Evolutionary conservation across 2,113 vertebrate genomes (phyloP), one percentile per base, ranked within the genome.

Genomic region (Bettongia penicillata): DNA sequence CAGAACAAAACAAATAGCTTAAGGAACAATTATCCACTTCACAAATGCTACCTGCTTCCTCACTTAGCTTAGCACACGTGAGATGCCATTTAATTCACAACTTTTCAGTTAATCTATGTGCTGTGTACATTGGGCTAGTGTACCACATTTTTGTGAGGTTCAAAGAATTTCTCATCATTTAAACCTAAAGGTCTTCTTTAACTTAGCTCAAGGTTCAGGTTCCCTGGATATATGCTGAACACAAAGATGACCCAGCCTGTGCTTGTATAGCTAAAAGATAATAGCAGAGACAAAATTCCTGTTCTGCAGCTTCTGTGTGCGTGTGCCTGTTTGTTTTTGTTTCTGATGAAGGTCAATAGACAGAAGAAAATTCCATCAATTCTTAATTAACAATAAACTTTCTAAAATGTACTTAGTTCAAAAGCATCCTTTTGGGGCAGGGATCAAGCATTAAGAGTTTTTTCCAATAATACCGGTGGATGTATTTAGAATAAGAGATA

Each of bases 331-430:
- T 12, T 43, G 52, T 2, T 89, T 91, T 94, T 84, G 90, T 92
- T 90, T 94, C 53, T 25, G 92, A 51, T n/a, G 24, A 92, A 61
- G 28, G 68, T 31, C 26, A 91, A 68, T 49, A 90, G 0, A 93
- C 55, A 96, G 10, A 95, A 68, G 61, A 68, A 37, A 37, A 91
- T 68, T 25, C 91, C 89, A 37, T 16, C 89, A 3, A 1, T 93
- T 61, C 55, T 68, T 95, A 92, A 37, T 14, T 95, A 93, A 95
- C 50, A 84, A 10, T 91, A 94, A 95, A 53, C 50, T 89, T 95
- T 92, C 93, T 2, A 95, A 93, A 90, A 90, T 90, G 3, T 91
- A 47, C 51, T 92, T 23, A 52, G 37, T 53, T 95, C 16, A 90
- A 53, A 97, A 94, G 23, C 8, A 84, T 51, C 9, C 51, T 43